Percentiles rank a stretch among this genome's conserved stretches.
phyloP scores from a whole-genome alignment of 2,797 vertebrate genomes.

The Falco columbarius region DNA sequence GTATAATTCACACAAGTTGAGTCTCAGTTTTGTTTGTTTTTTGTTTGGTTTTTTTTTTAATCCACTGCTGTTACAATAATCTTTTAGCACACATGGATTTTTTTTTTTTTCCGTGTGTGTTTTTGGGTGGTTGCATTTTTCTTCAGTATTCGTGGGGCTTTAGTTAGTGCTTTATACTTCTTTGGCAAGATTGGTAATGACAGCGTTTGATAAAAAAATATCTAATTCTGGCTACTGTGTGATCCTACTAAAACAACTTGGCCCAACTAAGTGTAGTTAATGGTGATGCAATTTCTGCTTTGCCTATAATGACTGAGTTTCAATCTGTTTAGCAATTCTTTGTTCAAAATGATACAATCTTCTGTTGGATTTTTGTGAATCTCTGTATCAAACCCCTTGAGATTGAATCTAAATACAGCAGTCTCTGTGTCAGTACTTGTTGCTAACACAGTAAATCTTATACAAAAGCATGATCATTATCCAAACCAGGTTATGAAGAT shows the following conservation, averaged over 20 bases:
- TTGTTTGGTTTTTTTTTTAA: too few relatives aligned
- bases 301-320: background rate
- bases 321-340: background rate
- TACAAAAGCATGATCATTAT: background rate
- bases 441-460: background rate
- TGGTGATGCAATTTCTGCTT: background rate
- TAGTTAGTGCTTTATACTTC: background rate
- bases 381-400: background rate
- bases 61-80: background rate
- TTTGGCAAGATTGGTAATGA: background rate
- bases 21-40: background rate
- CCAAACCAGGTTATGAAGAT: too few relatives aligned
- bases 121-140: background rate
- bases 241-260: background rate
- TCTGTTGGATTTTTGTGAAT: slow-evolving; percentile 13
- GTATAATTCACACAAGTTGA: background rate
- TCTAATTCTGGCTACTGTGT: background rate
- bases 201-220: background rate
- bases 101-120: background rate
- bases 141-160: background rate
- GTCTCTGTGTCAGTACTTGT: background rate
- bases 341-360: background rate
- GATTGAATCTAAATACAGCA: background rate
- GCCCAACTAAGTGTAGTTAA: background rate
- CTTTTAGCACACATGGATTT: background rate